Percentiles rank a stretch among this genome's conserved stretches.
Evolutionary conservation across 2,888 invertebrate species (phyloP).

Genomic region (Dynastes grantii): DNA sequence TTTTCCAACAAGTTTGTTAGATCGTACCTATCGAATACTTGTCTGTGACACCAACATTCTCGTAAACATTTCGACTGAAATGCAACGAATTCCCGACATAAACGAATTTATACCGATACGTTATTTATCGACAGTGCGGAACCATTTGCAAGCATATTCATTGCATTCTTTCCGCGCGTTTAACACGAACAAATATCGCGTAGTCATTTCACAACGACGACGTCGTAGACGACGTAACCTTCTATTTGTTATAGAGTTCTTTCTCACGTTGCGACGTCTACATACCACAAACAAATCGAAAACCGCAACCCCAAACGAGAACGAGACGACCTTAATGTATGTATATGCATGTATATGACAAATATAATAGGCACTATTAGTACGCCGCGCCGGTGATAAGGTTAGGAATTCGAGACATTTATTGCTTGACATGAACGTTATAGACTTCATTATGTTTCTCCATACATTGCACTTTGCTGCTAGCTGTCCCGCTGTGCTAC

Average conservation of each 20-base stretch:
- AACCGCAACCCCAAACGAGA: background rate
- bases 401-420: conserved; percentile 22
- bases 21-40: no score
- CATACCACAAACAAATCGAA: background rate
- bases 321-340: background rate
- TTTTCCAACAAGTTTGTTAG: no score
- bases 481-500: background rate
- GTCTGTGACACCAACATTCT: no score
- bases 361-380: conserved; percentile 6
- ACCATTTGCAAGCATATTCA: background rate
- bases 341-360: conserved; percentile 21
- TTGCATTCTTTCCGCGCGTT: background rate
- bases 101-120: background rate
- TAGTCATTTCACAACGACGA: background rate
- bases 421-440: conserved; percentile 20
- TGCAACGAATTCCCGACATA: no score
- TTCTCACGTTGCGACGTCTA: background rate
- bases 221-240: background rate
- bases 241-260: background rate
- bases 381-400: conserved; percentile 9
- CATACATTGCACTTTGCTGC: background rate
- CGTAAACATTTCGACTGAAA: no score
- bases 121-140: background rate
- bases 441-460: conserved; percentile 15
- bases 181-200: background rate